Evolutionary conservation across 2,888 invertebrate species (phyloP), one percentile per base, ranked within the genome.

Genomic region (Subacronicta megacephala): DNA sequence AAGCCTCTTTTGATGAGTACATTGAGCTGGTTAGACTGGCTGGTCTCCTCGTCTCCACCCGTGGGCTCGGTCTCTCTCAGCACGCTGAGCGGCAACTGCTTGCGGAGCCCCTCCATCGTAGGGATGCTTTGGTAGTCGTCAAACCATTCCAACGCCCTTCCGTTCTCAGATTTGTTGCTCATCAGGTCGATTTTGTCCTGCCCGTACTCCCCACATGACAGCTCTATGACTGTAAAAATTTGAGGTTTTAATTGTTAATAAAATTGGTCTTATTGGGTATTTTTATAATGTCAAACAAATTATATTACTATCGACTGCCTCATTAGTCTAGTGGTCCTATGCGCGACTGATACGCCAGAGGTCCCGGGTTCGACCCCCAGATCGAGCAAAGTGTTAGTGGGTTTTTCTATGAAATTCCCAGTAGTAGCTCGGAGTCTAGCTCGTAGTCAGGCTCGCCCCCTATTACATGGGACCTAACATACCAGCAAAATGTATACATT

Each of bases 181-280:
- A 98, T 93, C 0, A 89, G 80, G 12, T 95, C 90, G 13, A 97
- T 95, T 88, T 96, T 97, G 71, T 98, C 98, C 26, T 96, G 95
- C 0, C 98, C 99, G 80, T 98, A 97, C 90, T 99, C 99, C 0
- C 97, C 98, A 73, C 98, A 97, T 0, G 99, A 98, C 75, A 99
- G 90, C 92, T 99, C 99, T 80, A 99, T 98, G 26, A 98, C 98
- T 99, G 26, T n/a, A 7, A n/a, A 91, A 1, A 92, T 88, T 7
- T 10, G 1, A 43, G 1, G 43, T 20, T 26, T 36, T 37, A 1
- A n/a, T n/a, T 1, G 36, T 46, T 46, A 29, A 17, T 31, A 1
- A 31, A 31, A 31, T 31, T n/a, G n/a, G n/a, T n/a, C n/a, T n/a
- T n/a, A n/a, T n/a, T n/a, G n/a, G n/a, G n/a, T n/a, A n/a, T n/a